Conservation (phyloP, 2,888 invertebrate species). For the Unio delphinus region DNA sequence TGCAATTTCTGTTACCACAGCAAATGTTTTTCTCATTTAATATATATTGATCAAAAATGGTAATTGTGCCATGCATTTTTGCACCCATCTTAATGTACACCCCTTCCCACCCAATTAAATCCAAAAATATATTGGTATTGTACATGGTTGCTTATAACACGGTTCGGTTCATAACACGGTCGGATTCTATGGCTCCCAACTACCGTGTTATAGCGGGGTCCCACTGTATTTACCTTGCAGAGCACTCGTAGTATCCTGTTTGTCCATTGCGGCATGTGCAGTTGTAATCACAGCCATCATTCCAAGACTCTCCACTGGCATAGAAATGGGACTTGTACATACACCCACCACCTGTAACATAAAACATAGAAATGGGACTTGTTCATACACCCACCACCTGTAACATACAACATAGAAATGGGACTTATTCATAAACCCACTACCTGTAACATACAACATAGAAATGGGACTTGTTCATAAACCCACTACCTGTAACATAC, state of each 20-base stretch:
- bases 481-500: slow-evolving; percentile 29
- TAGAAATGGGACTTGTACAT: slow-evolving; percentile 39
- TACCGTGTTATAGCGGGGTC: too few species aligned
- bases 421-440: slow-evolving; percentile 42
- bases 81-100: too few species aligned
- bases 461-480: slow-evolving; percentile 37
- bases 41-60: too few species aligned
- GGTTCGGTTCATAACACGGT: too few species aligned
- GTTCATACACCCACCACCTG: slow-evolving; percentile 43
- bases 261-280: slow-evolving; percentile 48
- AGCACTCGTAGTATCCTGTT: slow-evolving; percentile 47
- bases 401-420: slow-evolving; percentile 16
- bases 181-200: too few species aligned
- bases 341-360: slow-evolving; percentile 34
- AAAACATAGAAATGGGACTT: slow-evolving; percentile 27
- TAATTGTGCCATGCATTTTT: too few species aligned
- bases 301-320: slow-evolving; percentile 34
- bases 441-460: slow-evolving; percentile 23
- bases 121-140: too few species aligned
- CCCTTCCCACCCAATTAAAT: too few species aligned
- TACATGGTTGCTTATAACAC: too few species aligned
- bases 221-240: slow-evolving; percentile 29
- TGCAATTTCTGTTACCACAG: too few species aligned
- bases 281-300: slow-evolving; percentile 46
- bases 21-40: too few species aligned